phyloP scores from a whole-genome alignment of 2,888 invertebrate genomes.

The Alloscopus bannaensis region DNA sequence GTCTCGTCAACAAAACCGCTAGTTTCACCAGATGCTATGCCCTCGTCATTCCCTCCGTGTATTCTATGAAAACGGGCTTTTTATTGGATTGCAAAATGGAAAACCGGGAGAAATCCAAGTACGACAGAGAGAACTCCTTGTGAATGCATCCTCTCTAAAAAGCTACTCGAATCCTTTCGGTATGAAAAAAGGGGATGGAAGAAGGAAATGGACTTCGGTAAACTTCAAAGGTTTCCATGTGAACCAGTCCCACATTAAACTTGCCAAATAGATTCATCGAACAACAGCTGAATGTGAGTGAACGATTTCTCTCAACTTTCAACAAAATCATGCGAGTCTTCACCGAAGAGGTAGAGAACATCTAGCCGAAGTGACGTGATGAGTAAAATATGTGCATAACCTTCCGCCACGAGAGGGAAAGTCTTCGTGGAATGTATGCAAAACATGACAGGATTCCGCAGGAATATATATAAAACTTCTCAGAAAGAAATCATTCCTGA shows the following conservation, averaged over 20 bases:
- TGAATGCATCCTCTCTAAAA: slow-evolving; percentile 18
- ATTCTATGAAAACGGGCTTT: slow-evolving; percentile 64
- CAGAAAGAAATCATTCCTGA: slow-evolving; percentile 60
- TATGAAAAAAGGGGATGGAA: slow-evolving; percentile 57
- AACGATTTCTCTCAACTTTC: slow-evolving; percentile 36
- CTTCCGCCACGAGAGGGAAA: slow-evolving; percentile 33
- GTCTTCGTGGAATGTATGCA: slow-evolving; percentile 39
- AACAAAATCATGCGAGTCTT: slow-evolving; percentile 13
- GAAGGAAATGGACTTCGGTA: slow-evolving; percentile 71
- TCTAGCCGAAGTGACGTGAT: slow-evolving; percentile 34
- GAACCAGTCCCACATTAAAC: slow-evolving; percentile 66
- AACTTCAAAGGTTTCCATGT: slow-evolving; percentile 73
- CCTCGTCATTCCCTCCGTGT: slow-evolving; percentile 23
- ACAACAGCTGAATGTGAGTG: slow-evolving; percentile 48
- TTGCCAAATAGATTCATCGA: slow-evolving; percentile 63
- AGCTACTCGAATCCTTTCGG: background rate
- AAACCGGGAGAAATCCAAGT: slow-evolving; percentile 63
- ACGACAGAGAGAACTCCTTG: slow-evolving; percentile 23
- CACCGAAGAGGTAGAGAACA: background rate
- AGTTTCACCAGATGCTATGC: slow-evolving; percentile 48
- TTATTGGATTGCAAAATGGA: slow-evolving; percentile 70
- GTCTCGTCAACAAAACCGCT: slow-evolving; percentile 24
- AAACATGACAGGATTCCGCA: slow-evolving; percentile 52
- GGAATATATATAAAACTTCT: slow-evolving; percentile 53
- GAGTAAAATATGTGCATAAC: slow-evolving; percentile 67